Percentiles rank a stretch among this genome's conserved stretches.
Evolutionary conservation across 2,113 vertebrate genomes (phyloP).

Genomic region (Lepisosteus oculatus): DNA sequence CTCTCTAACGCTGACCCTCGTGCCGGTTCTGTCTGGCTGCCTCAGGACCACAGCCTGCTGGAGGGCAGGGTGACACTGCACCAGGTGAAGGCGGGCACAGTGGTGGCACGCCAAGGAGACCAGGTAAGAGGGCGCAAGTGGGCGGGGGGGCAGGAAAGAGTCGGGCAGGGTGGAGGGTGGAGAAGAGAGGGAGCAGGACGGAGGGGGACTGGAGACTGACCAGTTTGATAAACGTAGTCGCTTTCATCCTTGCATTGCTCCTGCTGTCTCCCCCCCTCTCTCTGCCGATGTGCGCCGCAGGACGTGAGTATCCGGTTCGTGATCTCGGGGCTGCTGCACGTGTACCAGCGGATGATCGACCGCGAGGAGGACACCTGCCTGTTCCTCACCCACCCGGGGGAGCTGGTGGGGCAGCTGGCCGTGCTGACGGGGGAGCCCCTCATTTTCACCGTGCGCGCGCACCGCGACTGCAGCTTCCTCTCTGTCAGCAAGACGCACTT

Average conservation of each 20-base stretch:
- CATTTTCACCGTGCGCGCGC: slow-evolving; percentile 87
- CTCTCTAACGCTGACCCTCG: neutral
- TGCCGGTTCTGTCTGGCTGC: slow-evolving; percentile 3
- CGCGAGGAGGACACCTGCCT: slow-evolving; percentile 83
- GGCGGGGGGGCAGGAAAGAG: too few relatives aligned
- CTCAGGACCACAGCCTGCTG: slow-evolving; percentile 75
- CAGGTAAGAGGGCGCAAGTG: slow-evolving; percentile 70
- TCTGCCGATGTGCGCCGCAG: slow-evolving; percentile 44
- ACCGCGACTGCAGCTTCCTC: slow-evolving; percentile 86
- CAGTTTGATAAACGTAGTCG: neutral
- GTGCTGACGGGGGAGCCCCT: slow-evolving; percentile 92
- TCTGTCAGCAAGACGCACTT: slow-evolving; percentile 91
- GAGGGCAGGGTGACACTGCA: slow-evolving; percentile 81
- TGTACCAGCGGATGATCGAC: slow-evolving; percentile 88
- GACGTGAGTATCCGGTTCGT: slow-evolving; percentile 87
- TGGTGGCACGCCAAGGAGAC: slow-evolving; percentile 84
- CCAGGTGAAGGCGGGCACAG: slow-evolving; percentile 80
- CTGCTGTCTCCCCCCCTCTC: neutral
- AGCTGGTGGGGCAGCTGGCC: slow-evolving; percentile 88
- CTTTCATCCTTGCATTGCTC: neutral
- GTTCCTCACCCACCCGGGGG: slow-evolving; percentile 85
- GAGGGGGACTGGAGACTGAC: too few relatives aligned
- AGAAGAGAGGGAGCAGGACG: too few relatives aligned
- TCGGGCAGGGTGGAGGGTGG: too few relatives aligned
- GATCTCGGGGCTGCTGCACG: slow-evolving; percentile 83